Base-by-base conservation (phyloP, 2,797 vertebrate species). In the Peromyscus melanophrys region DNA sequence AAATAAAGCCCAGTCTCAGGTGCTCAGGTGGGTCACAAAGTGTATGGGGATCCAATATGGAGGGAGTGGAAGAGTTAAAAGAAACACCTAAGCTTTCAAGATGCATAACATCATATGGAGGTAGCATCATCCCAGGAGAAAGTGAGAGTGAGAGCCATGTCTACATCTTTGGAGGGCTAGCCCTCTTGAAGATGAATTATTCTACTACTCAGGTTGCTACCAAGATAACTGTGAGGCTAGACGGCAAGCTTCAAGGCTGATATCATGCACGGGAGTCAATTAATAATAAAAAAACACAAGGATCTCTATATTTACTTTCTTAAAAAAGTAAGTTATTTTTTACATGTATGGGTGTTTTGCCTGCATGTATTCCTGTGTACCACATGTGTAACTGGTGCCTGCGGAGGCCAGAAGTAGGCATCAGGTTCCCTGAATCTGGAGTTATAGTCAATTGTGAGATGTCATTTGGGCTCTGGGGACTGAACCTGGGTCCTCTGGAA, bases 121-220 rank as follows among this genome's bases (percentile, higher is more conserved):
- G 5, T 25, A 5, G 3, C 21, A 5, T 77, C 46, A 40, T 73
- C 25, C 9, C 13, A 65, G 55, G 1, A 7, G 8, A 16, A 25
- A 76, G 21, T 65, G 16, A 37, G 0, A 46, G 31, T 31, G 6
- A 57, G 40, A 61, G 4, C 43, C 34, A 10, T 37, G 27, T 43
- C 19, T 13, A 77, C 1, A 14, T 9, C 1, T 67, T 67, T 1
- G 17, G 4, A 13, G 0, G 31, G 9, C 25, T 29, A 3, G 0
- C 37, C 4, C 0, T 21, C 12, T 40, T 37, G 17, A 37, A 34
- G 65, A 3, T 61, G 43, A 94, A 19, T 19, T 40, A 37, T 3
- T 6, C 1, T 49, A 21, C 9, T 69, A 14, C 17, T 43, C n/a
- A 43, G n/a, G 27, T 71, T 37, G 19, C 7, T 5, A 31, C 8